Evolutionary conservation across 2,113 vertebrate species (phyloP), one percentile per base, ranked within the genome.

Genomic region (Rattus rattus): DNA sequence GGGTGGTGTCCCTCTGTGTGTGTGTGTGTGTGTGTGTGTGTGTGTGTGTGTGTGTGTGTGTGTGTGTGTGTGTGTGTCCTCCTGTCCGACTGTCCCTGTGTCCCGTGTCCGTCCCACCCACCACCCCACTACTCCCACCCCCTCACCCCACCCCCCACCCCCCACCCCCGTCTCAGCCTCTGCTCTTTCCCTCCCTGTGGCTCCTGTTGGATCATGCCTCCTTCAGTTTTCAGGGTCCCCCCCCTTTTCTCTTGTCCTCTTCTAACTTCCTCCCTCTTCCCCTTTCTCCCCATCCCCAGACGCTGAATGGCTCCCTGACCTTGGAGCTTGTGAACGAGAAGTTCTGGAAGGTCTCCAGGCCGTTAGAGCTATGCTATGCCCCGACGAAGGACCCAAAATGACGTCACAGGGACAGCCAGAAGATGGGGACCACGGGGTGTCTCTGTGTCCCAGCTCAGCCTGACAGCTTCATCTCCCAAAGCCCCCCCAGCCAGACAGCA

Each of bases 261-360:
- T 59, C n/a, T n/a, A 16, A 70, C 47, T 52, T 36, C 22, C 13
- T 39, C 72, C 17, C 49, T 69, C 36, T 20, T 5, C 28, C 4
- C 79, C 72, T 52, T 28, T 67, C 8, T 75, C 39, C 1, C 3
- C 26, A 6, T 69, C 59, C 70, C 30, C 20, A 99, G 99, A 99
- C 99, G 4, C 98, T 99, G 97, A 99, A 99, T 30, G 99, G 99
- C 63, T 99, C 99, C 0, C 98, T 99, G 97, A 99, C 99, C 11
- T 98, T 99, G 98, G 99, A 99, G 98, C 94, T 99, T 96, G 99
- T 99, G 69, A 99, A 99, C 12, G 99, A 99, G 98, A 99, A 99
- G 80, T 99, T 99, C 98, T 99, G 99, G 99, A 99, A 99, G 97
- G 98, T 99, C 80, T 98, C 99, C 92, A 99, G 99, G 88, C 99